Conservation (phyloP, 2,797 vertebrate species). For the Neostethus bicornis region DNA sequence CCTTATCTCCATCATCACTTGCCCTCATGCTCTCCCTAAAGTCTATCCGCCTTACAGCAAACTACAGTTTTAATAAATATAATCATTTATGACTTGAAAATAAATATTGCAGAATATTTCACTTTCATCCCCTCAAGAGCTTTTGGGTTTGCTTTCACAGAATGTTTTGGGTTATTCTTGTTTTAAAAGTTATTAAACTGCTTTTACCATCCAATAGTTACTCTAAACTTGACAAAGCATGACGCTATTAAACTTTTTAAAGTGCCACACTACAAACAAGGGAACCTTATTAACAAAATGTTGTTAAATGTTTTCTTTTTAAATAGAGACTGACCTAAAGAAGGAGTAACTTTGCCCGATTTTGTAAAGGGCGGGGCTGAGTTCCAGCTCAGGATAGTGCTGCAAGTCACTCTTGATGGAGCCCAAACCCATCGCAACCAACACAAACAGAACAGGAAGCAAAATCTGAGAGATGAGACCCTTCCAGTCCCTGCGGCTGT, state of each 20-base stretch:
- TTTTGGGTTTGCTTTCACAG: not conserved
- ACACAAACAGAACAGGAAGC: constrained; percentile 91
- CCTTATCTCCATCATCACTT: constrained; percentile 45
- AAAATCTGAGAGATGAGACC: constrained; percentile 89
- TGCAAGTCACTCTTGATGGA: constrained; percentile 84
- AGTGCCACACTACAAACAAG: no score
- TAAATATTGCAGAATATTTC: not conserved
- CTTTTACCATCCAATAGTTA: no score
- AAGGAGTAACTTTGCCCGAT: constrained; percentile 83
- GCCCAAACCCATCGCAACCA: constrained; percentile 90
- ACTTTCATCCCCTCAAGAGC: not conserved
- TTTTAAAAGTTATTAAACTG: no score
- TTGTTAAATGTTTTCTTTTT: no score
- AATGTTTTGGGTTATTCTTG: not conserved
- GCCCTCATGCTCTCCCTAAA: constrained; percentile 29
- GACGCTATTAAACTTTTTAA: no score
- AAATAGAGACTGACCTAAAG: constrained; percentile 88
- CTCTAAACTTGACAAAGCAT: no score
- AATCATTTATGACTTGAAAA: constrained; percentile 6
- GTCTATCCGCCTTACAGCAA: constrained; percentile 61
- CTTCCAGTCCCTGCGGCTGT: constrained; percentile 90
- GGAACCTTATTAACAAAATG: no score
- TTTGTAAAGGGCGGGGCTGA: constrained; percentile 90
- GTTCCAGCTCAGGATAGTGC: constrained; percentile 84
- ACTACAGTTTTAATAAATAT: constrained; percentile 35